phyloP scores from a whole-genome alignment of 1,140 invertebrate genomes.

The Trachymyrmex cornetzi region DNA sequence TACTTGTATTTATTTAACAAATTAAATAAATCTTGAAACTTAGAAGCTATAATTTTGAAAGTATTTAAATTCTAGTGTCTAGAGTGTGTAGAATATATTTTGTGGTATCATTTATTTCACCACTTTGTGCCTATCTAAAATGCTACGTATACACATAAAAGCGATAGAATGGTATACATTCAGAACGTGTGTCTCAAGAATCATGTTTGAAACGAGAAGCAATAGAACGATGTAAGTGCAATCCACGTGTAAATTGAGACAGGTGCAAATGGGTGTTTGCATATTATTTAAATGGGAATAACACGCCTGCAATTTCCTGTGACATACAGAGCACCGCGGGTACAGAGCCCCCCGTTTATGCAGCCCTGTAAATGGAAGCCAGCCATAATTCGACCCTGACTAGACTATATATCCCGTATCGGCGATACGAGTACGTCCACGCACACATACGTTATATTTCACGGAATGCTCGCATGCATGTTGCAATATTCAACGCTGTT shows the following conservation, averaged over 20 bases:
- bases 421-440: slow-evolving; percentile 36
- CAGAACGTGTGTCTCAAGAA: neutral
- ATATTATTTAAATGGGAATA: slow-evolving; percentile 34
- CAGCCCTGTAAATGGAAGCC: slow-evolving; percentile 55
- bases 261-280: slow-evolving; percentile 10
- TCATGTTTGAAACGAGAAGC: neutral
- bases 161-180: no score
- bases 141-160: neutral
- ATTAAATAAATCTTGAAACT: neutral
- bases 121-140: neutral
- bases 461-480: slow-evolving; percentile 56
- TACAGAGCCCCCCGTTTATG: neutral
- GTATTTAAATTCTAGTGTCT: neutral
- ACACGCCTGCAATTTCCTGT: slow-evolving; percentile 9
- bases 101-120: neutral
- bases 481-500: slow-evolving; percentile 58
- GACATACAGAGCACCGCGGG: neutral
- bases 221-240: slow-evolving; percentile 12
- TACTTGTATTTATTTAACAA: neutral
- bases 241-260: slow-evolving; percentile 37
- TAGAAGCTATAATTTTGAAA: neutral
- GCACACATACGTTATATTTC: slow-evolving; percentile 38
- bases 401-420: slow-evolving; percentile 48
- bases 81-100: neutral
- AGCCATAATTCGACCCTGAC: slow-evolving; percentile 51